Percentiles rank a stretch among this genome's conserved stretches.
phyloP scores from a whole-genome alignment of 2,888 invertebrate genomes.

The Epiperipatus broadwayi region DNA sequence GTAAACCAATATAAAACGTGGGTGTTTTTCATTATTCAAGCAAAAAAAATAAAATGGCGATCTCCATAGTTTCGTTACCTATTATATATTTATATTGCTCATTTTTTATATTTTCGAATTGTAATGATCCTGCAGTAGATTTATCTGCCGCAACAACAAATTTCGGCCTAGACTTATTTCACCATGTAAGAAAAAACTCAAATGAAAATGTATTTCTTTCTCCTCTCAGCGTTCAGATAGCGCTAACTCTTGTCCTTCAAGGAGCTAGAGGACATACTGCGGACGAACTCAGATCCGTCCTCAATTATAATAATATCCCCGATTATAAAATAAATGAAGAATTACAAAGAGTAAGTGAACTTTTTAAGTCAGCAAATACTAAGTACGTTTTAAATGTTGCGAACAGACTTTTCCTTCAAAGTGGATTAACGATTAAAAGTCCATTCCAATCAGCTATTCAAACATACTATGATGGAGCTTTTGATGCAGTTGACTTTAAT shows the following conservation, averaged over 20 bases:
- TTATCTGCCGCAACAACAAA: no score
- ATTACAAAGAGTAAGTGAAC: slow-evolving; percentile 11
- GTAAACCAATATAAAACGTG: no score
- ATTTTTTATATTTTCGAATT: no score
- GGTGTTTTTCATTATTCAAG: no score
- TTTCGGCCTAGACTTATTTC: no score
- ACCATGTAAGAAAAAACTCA: no score
- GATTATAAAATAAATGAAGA: slow-evolving; percentile 7
- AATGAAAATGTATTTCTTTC: slow-evolving; percentile 17
- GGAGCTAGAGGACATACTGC: slow-evolving; percentile 15
- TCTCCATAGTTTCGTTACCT: no score
- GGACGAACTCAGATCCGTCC: slow-evolving; percentile 12
- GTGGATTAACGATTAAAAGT: slow-evolving; percentile 1
- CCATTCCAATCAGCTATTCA: slow-evolving; percentile 14
- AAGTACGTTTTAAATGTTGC: slow-evolving; percentile 9
- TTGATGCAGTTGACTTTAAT: slow-evolving; percentile 16
- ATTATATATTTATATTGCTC: no score
- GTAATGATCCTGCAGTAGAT: no score
- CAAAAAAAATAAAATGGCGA: no score
- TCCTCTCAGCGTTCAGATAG: slow-evolving; percentile 16
- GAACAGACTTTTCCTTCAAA: slow-evolving; percentile 5
- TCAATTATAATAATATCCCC: slow-evolving; percentile 11
- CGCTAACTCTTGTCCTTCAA: slow-evolving; percentile 15
- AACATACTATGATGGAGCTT: slow-evolving; percentile 15
- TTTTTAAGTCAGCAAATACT: slow-evolving; percentile 9